Evolutionary conservation across 1,140 invertebrate species (phyloP).

Genomic region (Drosophila nikananu): DNA sequence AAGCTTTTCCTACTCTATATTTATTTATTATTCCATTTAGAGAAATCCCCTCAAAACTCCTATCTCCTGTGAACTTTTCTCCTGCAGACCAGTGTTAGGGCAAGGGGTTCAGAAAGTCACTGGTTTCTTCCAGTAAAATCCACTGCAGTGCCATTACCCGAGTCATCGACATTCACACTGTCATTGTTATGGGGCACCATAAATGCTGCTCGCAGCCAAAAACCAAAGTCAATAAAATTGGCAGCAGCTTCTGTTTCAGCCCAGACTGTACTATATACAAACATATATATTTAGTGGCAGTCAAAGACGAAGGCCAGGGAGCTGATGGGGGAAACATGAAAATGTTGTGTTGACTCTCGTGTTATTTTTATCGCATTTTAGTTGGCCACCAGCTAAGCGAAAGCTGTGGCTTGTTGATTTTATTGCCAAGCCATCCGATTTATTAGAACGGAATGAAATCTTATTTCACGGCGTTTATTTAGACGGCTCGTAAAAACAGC

Average conservation of each 20-base stretch:
- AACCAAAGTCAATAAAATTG: slow-evolving; percentile 72
- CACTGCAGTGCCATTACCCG: slow-evolving; percentile 49
- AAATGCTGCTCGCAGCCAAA: slow-evolving; percentile 58
- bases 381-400: slow-evolving; percentile 58
- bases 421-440: slow-evolving; percentile 71
- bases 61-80: not conserved
- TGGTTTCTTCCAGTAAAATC: slow-evolving; percentile 10
- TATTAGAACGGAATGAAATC: slow-evolving; percentile 77
- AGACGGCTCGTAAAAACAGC: slow-evolving; percentile 33
- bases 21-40: not conserved
- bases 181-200: slow-evolving; percentile 63
- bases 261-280: slow-evolving; percentile 5
- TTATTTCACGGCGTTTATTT: slow-evolving; percentile 74
- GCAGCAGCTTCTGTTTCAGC: slow-evolving; percentile 32
- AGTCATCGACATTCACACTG: slow-evolving; percentile 57
- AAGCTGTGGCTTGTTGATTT: slow-evolving; percentile 61
- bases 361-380: slow-evolving; percentile 77
- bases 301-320: not conserved
- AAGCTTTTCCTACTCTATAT: not conserved
- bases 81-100: slow-evolving; percentile 18
- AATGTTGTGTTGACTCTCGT: slow-evolving; percentile 72
- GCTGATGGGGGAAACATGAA: slow-evolving; percentile 16
- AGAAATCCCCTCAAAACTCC: not conserved
- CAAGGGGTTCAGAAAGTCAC: slow-evolving; percentile 44
- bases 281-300: slow-evolving; percentile 19